Percentiles rank a stretch among this genome's conserved stretches.
phyloP scores from a whole-genome alignment of 1,140 invertebrate species.

The Chymomyza costata region DNA sequence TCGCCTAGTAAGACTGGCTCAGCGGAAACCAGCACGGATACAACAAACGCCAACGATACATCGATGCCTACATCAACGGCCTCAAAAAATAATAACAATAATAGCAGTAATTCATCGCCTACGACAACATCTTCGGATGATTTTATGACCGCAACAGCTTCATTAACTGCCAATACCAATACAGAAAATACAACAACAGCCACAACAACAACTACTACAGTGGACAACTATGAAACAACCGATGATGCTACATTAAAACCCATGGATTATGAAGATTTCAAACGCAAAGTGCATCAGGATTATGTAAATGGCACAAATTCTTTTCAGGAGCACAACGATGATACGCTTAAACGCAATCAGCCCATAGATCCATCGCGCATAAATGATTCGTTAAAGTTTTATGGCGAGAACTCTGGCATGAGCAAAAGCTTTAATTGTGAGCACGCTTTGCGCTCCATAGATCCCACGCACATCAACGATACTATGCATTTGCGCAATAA shows the following conservation, averaged over 20 bases:
- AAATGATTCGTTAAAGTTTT: slow-evolving; percentile 75
- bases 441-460: slow-evolving; percentile 64
- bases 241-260: slow-evolving; percentile 71
- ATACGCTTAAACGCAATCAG: slow-evolving; percentile 74
- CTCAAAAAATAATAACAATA: slow-evolving; percentile 37
- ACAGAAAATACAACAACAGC: slow-evolving; percentile 58
- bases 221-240: slow-evolving; percentile 50
- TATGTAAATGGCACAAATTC: slow-evolving; percentile 72
- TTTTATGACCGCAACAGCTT: slow-evolving; percentile 69
- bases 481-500: slow-evolving; percentile 59
- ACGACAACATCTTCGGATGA: slow-evolving; percentile 55
- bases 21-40: slow-evolving; percentile 38
- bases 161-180: slow-evolving; percentile 53
- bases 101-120: slow-evolving; percentile 27
- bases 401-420: slow-evolving; percentile 72
- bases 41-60: slow-evolving; percentile 21
- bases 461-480: slow-evolving; percentile 68
- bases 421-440: slow-evolving; percentile 75
- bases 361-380: slow-evolving; percentile 76
- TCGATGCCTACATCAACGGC: slow-evolving; percentile 40
- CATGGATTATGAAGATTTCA: slow-evolving; percentile 74
- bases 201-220: slow-evolving; percentile 50
- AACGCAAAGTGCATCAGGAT: slow-evolving; percentile 68
- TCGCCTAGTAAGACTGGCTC: slow-evolving; percentile 56
- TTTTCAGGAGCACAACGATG: slow-evolving; percentile 70